Base-by-base conservation (phyloP, 2,888 invertebrate species). In the Malthinus flaveolus region DNA sequence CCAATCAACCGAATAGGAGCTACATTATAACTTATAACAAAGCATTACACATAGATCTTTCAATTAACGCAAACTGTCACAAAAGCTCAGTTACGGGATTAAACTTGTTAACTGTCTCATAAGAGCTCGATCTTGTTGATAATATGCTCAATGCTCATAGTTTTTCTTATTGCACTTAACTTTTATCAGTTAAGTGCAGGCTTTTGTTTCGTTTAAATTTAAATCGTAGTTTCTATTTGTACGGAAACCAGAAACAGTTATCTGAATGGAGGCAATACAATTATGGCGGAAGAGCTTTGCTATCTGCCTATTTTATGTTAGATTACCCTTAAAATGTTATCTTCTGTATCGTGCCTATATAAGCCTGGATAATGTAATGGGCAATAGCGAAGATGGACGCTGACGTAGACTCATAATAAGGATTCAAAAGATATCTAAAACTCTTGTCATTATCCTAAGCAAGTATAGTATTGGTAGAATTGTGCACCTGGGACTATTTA, bases 231-330 rank as follows among this genome's bases (percentile, higher is more conserved):
- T 23, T 23, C 23, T 23, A 23, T 23, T 23, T 23, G 23, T 23
- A 53, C 15, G 53, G 47, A 50, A 42, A 55, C 45, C 56, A 51
- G 56, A 58, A 60, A 57, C 46, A 47, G 59, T 57, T 57, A 42
- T 57, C 49, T 50, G 42, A 52, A 52, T 62, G 64, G 63, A 65
- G 61, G 64, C 66, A 66, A 69, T 69, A 65, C 64, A 68, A 68
- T 68, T 69, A 68, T 65, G 59, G 61, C 55, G 58, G 65, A 66
- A 64, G 66, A 68, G 66, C 64, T 61, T 53, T 53, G 62, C 62
- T 66, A 66, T 66, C 66, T 66, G 59, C 57, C 47, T 57, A 54
- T 56, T 61, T 61, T 61, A 57, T 61, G 56, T 61, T 57, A 57
- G 54, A 57, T 61, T 57, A 50, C 54, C 49, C 53, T 33, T 46